These are phyloP conservation scores for Bibio marci DNA, from an alignment of 2,888 invertebrate species.

Conservation along the genomic window DNA sequence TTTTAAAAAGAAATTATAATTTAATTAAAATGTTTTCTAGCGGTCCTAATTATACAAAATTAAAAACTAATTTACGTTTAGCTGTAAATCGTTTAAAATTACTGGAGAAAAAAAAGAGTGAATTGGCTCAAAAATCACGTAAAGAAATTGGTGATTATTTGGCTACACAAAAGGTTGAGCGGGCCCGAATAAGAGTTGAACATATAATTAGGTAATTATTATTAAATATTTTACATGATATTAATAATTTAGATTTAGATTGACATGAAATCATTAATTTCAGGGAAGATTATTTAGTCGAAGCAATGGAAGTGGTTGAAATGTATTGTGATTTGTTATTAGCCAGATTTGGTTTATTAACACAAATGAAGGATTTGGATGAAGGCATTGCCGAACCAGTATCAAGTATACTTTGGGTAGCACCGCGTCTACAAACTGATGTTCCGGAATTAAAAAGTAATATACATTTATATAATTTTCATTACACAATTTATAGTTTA, in stretches of 20 bases:
- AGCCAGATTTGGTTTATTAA: slow-evolving; percentile 90
- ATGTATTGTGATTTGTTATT: slow-evolving; percentile 97
- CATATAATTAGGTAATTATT: slow-evolving; percentile 67
- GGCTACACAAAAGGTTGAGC: slow-evolving; percentile 62
- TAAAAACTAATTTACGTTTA: slow-evolving; percentile 90
- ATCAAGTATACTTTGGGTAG: slow-evolving; percentile 92
- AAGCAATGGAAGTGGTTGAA: slow-evolving; percentile 97
- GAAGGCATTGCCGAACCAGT: slow-evolving; percentile 92
- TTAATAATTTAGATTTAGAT: not conserved
- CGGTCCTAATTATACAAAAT: slow-evolving; percentile 82
- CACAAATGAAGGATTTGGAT: slow-evolving; percentile 92
- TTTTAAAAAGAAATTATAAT: too few species aligned
- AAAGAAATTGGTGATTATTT: slow-evolving; percentile 97
- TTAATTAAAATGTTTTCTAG: slow-evolving; percentile 66
- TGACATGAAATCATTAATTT: slow-evolving; percentile 5
- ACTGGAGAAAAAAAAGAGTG: slow-evolving; percentile 94
- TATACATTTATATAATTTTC: not conserved
- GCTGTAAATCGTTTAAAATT: slow-evolving; percentile 87
- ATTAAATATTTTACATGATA: slow-evolving; percentile 2
- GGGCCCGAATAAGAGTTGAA: slow-evolving; percentile 94
- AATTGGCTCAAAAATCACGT: slow-evolving; percentile 86
- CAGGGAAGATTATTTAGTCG: slow-evolving; percentile 95
- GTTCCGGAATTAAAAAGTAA: slow-evolving; percentile 47
- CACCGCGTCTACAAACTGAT: slow-evolving; percentile 80
- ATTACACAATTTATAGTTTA: not conserved